Base-by-base conservation (phyloP, 1,140 invertebrate species). In the Aphidius ervi region DNA sequence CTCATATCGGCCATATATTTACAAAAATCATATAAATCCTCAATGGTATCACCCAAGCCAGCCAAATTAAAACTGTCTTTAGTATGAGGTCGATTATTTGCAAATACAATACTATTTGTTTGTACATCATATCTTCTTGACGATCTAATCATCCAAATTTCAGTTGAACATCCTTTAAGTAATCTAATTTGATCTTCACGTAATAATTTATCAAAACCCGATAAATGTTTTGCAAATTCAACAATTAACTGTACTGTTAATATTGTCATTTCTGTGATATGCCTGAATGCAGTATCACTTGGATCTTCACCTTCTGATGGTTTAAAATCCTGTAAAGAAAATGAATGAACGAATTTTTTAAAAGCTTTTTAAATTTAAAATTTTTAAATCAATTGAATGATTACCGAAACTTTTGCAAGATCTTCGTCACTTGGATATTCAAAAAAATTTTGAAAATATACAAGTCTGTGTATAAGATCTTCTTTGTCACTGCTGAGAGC, bases 181-280 rank as follows among this genome's bases (percentile, higher is more conserved):
- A 99, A 81, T 59, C 93, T 78, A 16, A 16, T 16, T 16, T 16
- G 16, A 1, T 16, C 16, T 16, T 16, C 16, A 16, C 16, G 16
- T 16, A 16, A 16, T 16, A 16, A 16, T 16, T 16, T 16, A 16
- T 16, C 16, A 16, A 16, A 16, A 16, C 16, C 16, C 16, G 16
- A 16, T 16, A 16, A 16, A 16, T 16, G 16, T 16, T 16, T 16
- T 16, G 16, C 16, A 16, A 16, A 16, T 0, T 16, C 16, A 16
- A 16, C 16, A 16, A 16, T 16, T 16, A 16, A 16, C 16, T 97
- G 94, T 61, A 98, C 95, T 62, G 95, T 97, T 57, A 98, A 84
- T 71, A 98, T 97, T 56, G 95, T 98, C 81, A 98, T 97, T 82
- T 98, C 94, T 5, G 95, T 97, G 70, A 98, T 95, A 78, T 97